Conservation (phyloP, 35 echinoderm and acorn worm species). For the Amphiura filiformis region DNA sequence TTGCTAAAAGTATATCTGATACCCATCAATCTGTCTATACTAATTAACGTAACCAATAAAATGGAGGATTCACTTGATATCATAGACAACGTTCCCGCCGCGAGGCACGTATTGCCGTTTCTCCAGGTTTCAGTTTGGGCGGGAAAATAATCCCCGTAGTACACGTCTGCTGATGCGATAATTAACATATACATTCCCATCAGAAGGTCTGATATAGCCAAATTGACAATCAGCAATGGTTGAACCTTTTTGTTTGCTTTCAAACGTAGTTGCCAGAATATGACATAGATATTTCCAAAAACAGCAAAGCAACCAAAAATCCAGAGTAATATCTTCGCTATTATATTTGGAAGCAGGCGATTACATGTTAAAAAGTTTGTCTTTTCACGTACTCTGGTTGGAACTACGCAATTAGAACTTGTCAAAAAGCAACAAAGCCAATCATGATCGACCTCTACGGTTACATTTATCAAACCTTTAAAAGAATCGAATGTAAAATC, state of each 20-base stretch:
- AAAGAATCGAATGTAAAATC: neutral
- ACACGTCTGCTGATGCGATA: slow-evolving; percentile 39
- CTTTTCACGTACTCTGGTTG: neutral
- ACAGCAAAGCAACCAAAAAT: neutral
- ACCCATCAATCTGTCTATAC: slow-evolving; percentile 44
- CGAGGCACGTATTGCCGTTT: neutral
- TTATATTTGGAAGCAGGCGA: neutral
- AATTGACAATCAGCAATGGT: slow-evolving; percentile 44
- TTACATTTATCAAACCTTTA: neutral
- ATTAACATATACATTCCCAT: slow-evolving; percentile 71
- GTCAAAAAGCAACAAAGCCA: neutral
- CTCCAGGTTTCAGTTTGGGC: slow-evolving; percentile 34
- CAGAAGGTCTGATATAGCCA: slow-evolving; percentile 59
- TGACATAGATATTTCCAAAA: neutral
- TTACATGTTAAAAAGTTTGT: neutral
- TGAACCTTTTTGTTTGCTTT: neutral
- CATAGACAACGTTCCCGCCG: slow-evolving; percentile 33
- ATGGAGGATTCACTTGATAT: slow-evolving; percentile 57
- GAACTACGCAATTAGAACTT: neutral
- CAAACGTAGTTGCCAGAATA: neutral
- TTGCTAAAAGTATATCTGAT: slow-evolving; percentile 60
- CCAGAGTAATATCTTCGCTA: neutral
- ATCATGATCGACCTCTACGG: neutral
- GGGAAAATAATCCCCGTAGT: slow-evolving; percentile 40
- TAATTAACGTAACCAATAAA: neutral